Evolutionary conservation across 2,113 vertebrate genomes (phyloP).

Genomic region (Rhinogobius similis): DNA sequence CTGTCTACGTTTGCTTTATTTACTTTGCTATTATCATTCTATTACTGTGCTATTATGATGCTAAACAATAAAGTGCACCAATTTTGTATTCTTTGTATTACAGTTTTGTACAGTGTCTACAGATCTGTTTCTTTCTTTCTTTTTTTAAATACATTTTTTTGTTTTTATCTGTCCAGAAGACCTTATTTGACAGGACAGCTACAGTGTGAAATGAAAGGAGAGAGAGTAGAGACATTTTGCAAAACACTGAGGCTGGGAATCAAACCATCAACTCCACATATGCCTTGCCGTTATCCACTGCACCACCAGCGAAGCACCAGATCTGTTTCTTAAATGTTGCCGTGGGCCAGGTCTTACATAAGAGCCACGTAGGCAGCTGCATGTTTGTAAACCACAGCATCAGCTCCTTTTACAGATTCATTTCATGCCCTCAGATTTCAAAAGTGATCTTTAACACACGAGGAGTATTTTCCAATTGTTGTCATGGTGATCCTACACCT

Average conservation of each 20-base stretch:
- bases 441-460: not conserved
- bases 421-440: not conserved
- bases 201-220: no score
- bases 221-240: no score
- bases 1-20: no score
- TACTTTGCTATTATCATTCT: no score
- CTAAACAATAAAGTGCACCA: not conserved
- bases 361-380: slow-evolving; percentile 65
- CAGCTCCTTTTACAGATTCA: slow-evolving; percentile 7
- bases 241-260: no score
- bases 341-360: slow-evolving; percentile 27
- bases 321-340: not conserved
- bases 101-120: not conserved
- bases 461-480: not conserved
- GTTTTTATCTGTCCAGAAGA: no score
- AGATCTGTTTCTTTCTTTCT: not conserved
- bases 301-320: no score
- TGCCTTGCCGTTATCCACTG: no score
- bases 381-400: slow-evolving; percentile 12
- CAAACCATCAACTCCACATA: no score
- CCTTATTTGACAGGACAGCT: no score
- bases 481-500: not conserved
- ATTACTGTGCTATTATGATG: no score
- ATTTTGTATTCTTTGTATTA: not conserved
- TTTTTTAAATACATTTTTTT: no score